phyloP scores from a whole-genome alignment of 2,888 invertebrate species.

The Chrysotoxum bicinctum region DNA sequence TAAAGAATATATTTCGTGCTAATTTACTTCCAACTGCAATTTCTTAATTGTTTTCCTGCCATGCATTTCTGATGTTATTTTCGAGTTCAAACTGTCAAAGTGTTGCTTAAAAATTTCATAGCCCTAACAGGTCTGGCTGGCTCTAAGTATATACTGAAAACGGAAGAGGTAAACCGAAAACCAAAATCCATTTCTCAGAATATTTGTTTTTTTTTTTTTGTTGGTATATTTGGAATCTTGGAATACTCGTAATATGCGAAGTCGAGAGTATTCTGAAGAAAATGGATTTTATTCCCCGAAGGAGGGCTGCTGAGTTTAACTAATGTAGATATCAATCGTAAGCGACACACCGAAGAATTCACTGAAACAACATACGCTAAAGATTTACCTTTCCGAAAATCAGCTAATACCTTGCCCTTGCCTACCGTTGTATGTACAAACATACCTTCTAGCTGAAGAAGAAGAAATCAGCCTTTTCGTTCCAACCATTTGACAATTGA shows the following conservation, averaged over 20 bases:
- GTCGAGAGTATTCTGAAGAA: slow-evolving; percentile 49
- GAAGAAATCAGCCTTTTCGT: slow-evolving; percentile 33
- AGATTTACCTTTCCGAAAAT: slow-evolving; percentile 47
- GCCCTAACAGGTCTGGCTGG: background rate
- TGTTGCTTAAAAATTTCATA: slow-evolving; percentile 58
- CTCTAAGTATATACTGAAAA: background rate
- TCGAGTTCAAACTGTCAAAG: slow-evolving; percentile 63
- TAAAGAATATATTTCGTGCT: background rate
- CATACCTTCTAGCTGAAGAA: too few relatives aligned
- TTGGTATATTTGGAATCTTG: background rate
- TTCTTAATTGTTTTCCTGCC: slow-evolving; percentile 64
- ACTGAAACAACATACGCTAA: slow-evolving; percentile 21
- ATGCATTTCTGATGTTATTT: slow-evolving; percentile 66
- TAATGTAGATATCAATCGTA: slow-evolving; percentile 69
- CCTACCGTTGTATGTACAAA: too few relatives aligned
- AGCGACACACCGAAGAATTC: slow-evolving; percentile 57
- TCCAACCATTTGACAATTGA: slow-evolving; percentile 67
- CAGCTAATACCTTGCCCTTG: background rate
- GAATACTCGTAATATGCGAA: slow-evolving; percentile 1
- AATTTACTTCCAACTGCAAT: slow-evolving; percentile 55
- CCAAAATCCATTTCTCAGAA: slow-evolving; percentile 49
- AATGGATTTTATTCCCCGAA: slow-evolving; percentile 66
- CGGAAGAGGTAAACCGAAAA: background rate
- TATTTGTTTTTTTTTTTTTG: background rate
- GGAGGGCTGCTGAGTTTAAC: slow-evolving; percentile 56